Evolutionary conservation across 2,113 vertebrate species (phyloP).

Genomic region (Heteronetta atricapilla): DNA sequence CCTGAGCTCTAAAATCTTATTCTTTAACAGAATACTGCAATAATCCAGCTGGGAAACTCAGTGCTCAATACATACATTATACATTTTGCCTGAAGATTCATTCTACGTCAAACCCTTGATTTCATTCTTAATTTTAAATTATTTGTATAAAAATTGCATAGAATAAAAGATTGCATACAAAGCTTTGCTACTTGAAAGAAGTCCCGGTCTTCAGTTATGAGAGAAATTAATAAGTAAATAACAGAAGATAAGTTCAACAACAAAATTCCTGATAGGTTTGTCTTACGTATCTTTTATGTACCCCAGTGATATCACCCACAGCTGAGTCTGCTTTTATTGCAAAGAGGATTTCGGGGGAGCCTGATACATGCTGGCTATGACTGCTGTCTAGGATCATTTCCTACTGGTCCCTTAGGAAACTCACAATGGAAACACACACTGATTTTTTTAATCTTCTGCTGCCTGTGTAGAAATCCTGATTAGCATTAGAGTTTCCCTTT

Average conservation of each 20-base stretch:
- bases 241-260: neutral
- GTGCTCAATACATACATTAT: neutral
- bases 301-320: neutral
- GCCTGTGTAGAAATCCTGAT: neutral
- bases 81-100: neutral
- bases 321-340: neutral
- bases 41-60: neutral
- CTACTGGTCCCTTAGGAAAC: neutral
- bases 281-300: neutral
- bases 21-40: neutral
- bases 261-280: neutral
- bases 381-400: neutral
- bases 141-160: neutral
- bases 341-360: neutral
- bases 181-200: neutral
- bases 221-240: neutral
- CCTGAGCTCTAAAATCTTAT: neutral
- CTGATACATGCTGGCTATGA: neutral
- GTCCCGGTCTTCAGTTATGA: neutral
- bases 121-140: neutral
- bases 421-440: neutral
- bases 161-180: neutral
- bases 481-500: neutral
- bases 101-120: neutral
- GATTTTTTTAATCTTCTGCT: neutral